phyloP scores from a whole-genome alignment of 2,888 invertebrate genomes.

The Tenodera sinensis region DNA sequence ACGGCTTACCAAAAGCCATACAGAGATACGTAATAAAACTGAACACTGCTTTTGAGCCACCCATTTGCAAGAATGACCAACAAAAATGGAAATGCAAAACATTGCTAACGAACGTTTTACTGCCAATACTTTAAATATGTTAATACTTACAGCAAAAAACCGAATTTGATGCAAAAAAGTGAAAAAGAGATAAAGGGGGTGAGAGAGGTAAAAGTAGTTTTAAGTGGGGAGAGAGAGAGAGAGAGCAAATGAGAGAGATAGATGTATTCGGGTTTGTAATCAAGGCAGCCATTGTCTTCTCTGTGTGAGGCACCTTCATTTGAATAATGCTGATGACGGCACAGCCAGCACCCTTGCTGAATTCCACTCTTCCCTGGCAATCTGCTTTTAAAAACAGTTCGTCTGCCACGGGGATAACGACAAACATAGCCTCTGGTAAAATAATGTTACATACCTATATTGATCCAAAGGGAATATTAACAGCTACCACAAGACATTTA shows the following conservation, averaged over 20 bases:
- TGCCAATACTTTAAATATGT: background rate
- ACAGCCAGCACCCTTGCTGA: background rate
- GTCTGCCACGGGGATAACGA: background rate
- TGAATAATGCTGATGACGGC: slow-evolving; percentile 11
- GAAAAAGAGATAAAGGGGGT: background rate
- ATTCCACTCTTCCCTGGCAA: background rate
- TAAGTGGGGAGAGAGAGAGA: background rate
- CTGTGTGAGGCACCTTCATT: slow-evolving; percentile 1
- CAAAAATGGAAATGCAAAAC: too few relatives aligned
- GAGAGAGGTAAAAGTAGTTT: background rate
- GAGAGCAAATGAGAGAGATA: background rate
- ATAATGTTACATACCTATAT: background rate
- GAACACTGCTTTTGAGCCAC: too few relatives aligned
- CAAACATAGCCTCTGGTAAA: background rate
- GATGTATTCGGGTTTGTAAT: background rate
- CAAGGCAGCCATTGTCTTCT: slow-evolving; percentile 13
- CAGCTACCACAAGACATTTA: too few relatives aligned
- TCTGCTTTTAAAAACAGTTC: background rate
- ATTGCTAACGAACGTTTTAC: background rate
- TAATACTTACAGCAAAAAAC: background rate
- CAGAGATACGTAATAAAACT: too few relatives aligned
- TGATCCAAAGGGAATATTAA: background rate
- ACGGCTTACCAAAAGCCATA: too few relatives aligned
- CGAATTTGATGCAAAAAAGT: background rate
- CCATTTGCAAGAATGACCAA: too few relatives aligned